Percentiles rank a stretch among this genome's conserved stretches.
These are phyloP conservation scores for Eristalinus sepulchralis DNA, from an alignment of 2,888 invertebrate genomes.

Conservation along the genomic window DNA sequence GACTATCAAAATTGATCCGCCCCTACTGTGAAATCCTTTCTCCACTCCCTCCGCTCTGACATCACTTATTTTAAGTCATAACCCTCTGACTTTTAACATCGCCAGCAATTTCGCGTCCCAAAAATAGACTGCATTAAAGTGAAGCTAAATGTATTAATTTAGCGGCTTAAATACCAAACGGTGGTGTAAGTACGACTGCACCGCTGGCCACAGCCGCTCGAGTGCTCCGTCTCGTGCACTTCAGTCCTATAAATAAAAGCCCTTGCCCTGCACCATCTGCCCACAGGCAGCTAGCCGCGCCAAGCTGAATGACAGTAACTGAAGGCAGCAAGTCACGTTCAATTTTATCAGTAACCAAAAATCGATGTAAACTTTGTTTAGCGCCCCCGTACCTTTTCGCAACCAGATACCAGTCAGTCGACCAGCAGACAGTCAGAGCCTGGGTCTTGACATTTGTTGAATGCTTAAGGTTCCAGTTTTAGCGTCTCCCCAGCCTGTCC, in stretches of 20 bases:
- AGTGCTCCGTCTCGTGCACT: background rate
- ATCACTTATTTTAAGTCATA: no score
- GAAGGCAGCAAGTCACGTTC: background rate
- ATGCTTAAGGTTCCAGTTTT: background rate
- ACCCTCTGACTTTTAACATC: no score
- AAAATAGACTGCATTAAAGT: background rate
- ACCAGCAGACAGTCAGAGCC: background rate
- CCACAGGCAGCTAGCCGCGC: background rate
- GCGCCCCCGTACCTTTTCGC: background rate
- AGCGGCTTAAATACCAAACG: background rate
- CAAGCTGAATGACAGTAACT: background rate
- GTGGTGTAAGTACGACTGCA: background rate
- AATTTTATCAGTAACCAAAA: background rate
- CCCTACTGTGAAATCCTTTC: no score
- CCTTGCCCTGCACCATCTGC: background rate
- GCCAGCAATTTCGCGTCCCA: background rate
- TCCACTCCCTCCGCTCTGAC: no score
- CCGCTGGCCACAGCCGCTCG: background rate
- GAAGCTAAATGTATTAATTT: background rate
- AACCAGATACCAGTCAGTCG: background rate
- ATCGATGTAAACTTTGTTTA: background rate
- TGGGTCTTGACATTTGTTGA: background rate
- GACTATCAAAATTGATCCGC: no score
- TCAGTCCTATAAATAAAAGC: background rate
- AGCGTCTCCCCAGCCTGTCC: background rate